Percentiles rank a stretch among this genome's conserved stretches.
Evolutionary conservation across 2,888 invertebrate genomes (phyloP).

Genomic region (Lomographa bimaculata): DNA sequence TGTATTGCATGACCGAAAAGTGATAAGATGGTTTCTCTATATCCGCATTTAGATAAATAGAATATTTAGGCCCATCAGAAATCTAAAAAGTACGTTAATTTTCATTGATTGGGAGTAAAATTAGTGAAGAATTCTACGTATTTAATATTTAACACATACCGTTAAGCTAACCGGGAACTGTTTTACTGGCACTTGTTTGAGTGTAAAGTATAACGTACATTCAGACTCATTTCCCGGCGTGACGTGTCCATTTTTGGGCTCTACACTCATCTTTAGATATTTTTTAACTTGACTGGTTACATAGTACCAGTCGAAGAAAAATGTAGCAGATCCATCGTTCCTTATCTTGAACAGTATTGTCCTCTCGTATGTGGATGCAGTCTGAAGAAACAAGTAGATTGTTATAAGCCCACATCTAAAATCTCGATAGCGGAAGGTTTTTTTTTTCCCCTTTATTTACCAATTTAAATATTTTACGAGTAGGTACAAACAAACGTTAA

Average conservation of each 20-base stretch:
- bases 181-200: constrained; percentile 67
- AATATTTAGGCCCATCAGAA: constrained; percentile 86
- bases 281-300: constrained; percentile 57
- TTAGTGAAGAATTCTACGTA: no score
- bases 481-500: no score
- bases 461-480: no score
- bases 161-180: constrained; percentile 62
- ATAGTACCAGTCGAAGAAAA: constrained; percentile 71
- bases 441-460: no score
- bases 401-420: no score
- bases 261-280: constrained; percentile 60
- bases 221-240: constrained; percentile 56
- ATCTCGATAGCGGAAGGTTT: no score
- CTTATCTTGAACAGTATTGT: constrained; percentile 64
- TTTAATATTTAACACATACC: constrained; percentile 52
- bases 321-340: constrained; percentile 73
- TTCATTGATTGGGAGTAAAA: no score
- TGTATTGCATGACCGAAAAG: constrained; percentile 85
- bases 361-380: constrained; percentile 72
- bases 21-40: constrained; percentile 82
- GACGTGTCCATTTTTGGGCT: constrained; percentile 65
- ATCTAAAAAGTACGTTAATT: constrained; percentile 77
- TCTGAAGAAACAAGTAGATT: constrained; percentile 43
- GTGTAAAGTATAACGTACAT: constrained; percentile 60
- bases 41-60: constrained; percentile 81